These are phyloP conservation scores for Rachycentron canadum DNA, from an alignment of 2,797 vertebrate genomes.

Conservation along the genomic window DNA sequence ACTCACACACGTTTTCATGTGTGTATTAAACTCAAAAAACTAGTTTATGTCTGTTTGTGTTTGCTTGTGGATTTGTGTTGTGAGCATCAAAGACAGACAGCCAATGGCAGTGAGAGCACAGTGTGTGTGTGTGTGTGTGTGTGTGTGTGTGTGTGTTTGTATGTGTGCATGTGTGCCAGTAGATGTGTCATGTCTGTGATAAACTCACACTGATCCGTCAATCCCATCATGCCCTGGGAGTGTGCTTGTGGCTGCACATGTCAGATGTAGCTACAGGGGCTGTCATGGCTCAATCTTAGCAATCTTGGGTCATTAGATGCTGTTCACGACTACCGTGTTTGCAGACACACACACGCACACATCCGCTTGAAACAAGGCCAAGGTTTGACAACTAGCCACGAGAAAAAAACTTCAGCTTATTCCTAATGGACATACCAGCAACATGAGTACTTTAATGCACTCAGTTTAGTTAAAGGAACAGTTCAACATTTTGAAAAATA, in stretches of 20 bases:
- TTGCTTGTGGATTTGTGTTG: slow-evolving; percentile 11
- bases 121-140: slow-evolving; percentile 18
- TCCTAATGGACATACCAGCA: neutral
- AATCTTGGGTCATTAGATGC: slow-evolving; percentile 51
- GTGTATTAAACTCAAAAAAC: slow-evolving; percentile 18
- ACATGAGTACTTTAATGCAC: neutral
- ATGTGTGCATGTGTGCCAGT: slow-evolving; percentile 50
- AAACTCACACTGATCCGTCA: slow-evolving; percentile 76
- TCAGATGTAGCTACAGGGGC: slow-evolving; percentile 72
- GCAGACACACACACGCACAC: slow-evolving; percentile 22
- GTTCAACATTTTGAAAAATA: neutral
- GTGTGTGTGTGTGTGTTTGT: slow-evolving; percentile 31
- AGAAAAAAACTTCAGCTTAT: neutral
- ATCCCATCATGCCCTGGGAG: slow-evolving; percentile 72
- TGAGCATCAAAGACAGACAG: slow-evolving; percentile 48
- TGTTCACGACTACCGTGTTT: slow-evolving; percentile 5
- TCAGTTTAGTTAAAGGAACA: neutral
- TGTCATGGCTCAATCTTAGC: slow-evolving; percentile 74
- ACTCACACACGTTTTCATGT: slow-evolving; percentile 2
- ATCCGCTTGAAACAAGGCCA: slow-evolving; percentile 1
- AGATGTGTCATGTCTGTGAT: slow-evolving; percentile 77
- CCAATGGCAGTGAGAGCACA: slow-evolving; percentile 48
- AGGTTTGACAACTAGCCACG: neutral
- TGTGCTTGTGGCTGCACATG: slow-evolving; percentile 71
- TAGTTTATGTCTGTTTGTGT: slow-evolving; percentile 3